Base-by-base conservation (phyloP, 2,888 invertebrate species). In the Plebejus melissa region DNA sequence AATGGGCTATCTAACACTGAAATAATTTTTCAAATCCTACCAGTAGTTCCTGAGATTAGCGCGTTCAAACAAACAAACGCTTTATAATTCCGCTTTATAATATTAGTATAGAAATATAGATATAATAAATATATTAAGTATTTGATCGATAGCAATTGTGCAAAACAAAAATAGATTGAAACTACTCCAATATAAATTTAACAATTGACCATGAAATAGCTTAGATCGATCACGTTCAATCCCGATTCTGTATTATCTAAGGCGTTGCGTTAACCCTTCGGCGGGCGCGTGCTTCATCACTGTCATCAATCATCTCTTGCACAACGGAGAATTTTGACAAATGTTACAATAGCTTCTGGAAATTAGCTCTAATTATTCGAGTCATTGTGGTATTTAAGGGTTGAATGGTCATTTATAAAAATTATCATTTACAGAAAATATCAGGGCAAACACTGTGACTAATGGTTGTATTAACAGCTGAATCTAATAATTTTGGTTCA, bases 361-460 rank as follows among this genome's bases (percentile, higher is more conserved):
- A 90, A 92, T 90, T 87, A 89, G 87, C 90, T 86, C 88, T 91
- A 92, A 92, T 93, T 92, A 89, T n/a, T 72, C 46, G 65, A 60
- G 72, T 28, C 57, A 41, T 70, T 74, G 74, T 70, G 50, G 28
- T 32, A 72, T 54, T 69, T 65, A 65, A 36, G 65, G 65, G 65
- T 65, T 65, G 65, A 65, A 65, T 36, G 32, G 32, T 36, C 65
- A 65, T 65, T 65, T 65, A 65, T 65, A 65, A 36, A 32, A 65
- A 65, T 65, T 13, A 65, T 65, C 32, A 36, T 65, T 36, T 65
- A 65, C 65, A 65, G 65, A 65, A 65, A 65, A 13, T 65, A 22
- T 22, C 65, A 77, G 36, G 74, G 69, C 75, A 69, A 70, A 50
- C 38, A 75, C 70, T 65, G 65, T 65, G 65, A 13, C 32, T 32